Evolutionary conservation across 2,113 vertebrate species (phyloP).

Genomic region (Lagenorhynchus albirostris): DNA sequence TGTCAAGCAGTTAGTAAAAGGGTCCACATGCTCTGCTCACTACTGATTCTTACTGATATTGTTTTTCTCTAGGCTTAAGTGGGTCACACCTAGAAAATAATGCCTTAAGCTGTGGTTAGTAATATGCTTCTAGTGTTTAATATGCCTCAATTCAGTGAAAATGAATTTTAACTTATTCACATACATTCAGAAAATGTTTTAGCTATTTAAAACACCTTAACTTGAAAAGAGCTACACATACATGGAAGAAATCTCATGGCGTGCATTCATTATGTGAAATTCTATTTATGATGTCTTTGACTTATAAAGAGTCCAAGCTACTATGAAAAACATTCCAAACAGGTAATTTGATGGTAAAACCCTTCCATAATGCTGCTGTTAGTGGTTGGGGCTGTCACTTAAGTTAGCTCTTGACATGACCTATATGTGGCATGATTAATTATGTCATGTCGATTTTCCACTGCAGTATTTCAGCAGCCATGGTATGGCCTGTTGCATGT

Average conservation of each 20-base stretch:
- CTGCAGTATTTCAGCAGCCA: neutral
- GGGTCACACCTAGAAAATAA: neutral
- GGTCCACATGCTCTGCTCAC: neutral
- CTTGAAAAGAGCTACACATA: neutral
- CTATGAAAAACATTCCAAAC: neutral
- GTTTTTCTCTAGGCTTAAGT: neutral
- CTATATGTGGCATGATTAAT: neutral
- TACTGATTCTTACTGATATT: neutral
- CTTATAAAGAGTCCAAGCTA: neutral
- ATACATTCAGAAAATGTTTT: neutral
- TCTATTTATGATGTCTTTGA: neutral
- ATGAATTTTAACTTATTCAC: neutral
- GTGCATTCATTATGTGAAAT: neutral
- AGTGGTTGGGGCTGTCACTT: neutral
- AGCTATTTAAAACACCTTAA: neutral
- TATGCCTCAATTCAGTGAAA: neutral
- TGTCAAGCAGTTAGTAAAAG: neutral
- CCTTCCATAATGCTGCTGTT: neutral
- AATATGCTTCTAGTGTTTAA: neutral
- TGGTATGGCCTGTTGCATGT: neutral
- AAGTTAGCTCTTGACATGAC: neutral
- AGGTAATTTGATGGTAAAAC: neutral
- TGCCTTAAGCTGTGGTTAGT: neutral
- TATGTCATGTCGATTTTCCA: neutral
- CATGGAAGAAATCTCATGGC: neutral